Base-by-base conservation (phyloP, 64 coral and sea anemone genomes). In the Montipora cactus region DNA sequence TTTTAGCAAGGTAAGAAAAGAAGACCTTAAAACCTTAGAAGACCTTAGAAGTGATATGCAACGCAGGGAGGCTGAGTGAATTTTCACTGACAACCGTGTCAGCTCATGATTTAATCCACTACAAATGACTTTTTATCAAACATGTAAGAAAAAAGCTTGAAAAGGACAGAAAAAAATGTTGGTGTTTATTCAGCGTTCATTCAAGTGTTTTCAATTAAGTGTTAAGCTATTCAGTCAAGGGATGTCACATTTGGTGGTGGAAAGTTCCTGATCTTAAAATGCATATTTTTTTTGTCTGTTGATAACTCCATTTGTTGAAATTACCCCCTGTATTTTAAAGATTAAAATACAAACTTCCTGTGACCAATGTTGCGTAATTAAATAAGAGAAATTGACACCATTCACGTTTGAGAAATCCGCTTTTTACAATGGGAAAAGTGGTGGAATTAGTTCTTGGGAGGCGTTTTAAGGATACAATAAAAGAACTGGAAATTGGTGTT, bases 201-300 rank as follows among this genome's bases (percentile, higher is more conserved):
- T 64, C 7, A 82, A 82, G 28, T 64, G 55, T 6, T 14, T 44
- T 13, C 14, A 64, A 64, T 82, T 16, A 11, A 67, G 28, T 2
- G 81, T 67, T 84, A 7, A 72, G 7, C 66, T 86, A 18, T 86
- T 67, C 28, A 74, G 67, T 84, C 25, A 16, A 47, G 19, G 10
- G 1, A 50, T 58, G 4, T 14, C 61, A 25, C 44, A n/a, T 44
- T 13, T 3, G 7, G 4, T 8, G 1, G 71, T 19, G 3, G 82
- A 21, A 23, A 14, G 62, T 86, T 86, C 82, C 67, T 16, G 82
- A 86, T 50, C 19, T 16, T 57, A 7, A 49, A 50, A 47, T 23
- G 11, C 67, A 86, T 71, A 11, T 46, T 21, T 86, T 50, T 44
- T 12, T 3, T 19, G 46, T 25, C 23, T 49, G 71, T 20, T 18